Evolutionary conservation across 2,113 vertebrate species (phyloP), one percentile per base, ranked within the genome.

Genomic region (Neomonachus schauinslandi): DNA sequence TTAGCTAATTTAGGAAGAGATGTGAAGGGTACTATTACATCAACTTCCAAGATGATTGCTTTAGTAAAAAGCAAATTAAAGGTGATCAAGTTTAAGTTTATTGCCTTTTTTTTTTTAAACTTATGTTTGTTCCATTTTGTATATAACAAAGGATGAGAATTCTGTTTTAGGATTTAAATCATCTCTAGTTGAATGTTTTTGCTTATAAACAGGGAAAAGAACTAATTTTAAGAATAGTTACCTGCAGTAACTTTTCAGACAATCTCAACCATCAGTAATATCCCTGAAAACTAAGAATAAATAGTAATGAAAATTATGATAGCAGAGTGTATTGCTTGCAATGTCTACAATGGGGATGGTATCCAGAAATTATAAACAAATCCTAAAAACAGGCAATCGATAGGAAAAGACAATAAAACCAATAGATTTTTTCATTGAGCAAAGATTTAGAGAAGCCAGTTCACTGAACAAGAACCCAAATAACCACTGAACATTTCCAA

Each of bases 21-120:
- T 11, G 9, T 93, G 59, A 97, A 91, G 49, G 26, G 33, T 88
- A 26, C 15, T n/a, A 71, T 93, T 82, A 85, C 36, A 86, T 67
- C 81, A 83, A 76, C 53, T 95, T 92, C 51, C 33, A 97, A 82
- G 55, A 59, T 4, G 21, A 89, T 67, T 97, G 13, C 18, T 85
- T 91, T 63, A 84, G 46, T 19, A 88, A 82, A 90, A 95, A 86
- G 49, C 36, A 91, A 63, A 91, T 92, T 67, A 93, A 95, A 96
- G 57, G 36, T 81, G 71, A 91, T 92, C 4, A 74, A 72, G 26
- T 84, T 0, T 18, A 89, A 81, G 18, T 74, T 67, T 93, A 92
- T 91, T 89, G 82, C n/a, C 76, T 91, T 86, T 77, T 89, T 91
- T 86, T 77, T 89, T 59, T 81, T n/a, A 59, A 5, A 71, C 5